phyloP scores from a whole-genome alignment of 2,113 vertebrate genomes.

The Syrrhaptes paradoxus region DNA sequence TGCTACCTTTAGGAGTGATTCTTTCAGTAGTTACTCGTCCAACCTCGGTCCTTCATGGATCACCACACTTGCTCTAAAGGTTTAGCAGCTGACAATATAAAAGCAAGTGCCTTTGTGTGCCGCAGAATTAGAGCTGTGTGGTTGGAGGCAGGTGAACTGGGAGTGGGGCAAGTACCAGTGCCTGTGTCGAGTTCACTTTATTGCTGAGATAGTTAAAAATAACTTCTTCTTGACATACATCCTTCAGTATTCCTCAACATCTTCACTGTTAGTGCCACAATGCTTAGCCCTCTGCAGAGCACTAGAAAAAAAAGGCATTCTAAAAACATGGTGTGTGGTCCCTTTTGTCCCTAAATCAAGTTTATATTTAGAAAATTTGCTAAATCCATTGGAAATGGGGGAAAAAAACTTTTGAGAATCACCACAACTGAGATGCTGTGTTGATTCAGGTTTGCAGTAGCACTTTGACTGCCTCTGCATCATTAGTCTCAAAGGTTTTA shows the following conservation, averaged over 20 bases:
- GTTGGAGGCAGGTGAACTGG: not conserved
- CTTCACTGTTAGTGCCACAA: not conserved
- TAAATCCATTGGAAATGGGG: not conserved
- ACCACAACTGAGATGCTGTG: not conserved
- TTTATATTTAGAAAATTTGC: not conserved
- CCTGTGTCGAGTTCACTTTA: not conserved
- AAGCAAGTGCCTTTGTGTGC: not conserved
- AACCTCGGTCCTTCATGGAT: not conserved
- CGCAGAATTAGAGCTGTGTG: not conserved
- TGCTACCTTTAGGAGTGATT: accelerated
- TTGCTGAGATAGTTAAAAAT: not conserved
- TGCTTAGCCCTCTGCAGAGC: not conserved
- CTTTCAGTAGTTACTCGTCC: not conserved
- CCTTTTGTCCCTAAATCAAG: not conserved
- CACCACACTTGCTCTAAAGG: not conserved
- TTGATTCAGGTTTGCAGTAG: not conserved
- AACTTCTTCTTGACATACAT: not conserved
- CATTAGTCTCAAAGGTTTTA: not conserved
- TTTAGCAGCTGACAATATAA: not conserved
- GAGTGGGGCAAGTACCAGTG: not conserved
- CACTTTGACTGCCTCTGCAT: not conserved
- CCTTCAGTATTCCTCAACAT: not conserved
- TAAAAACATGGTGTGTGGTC: not conserved
- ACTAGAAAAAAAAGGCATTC: not conserved
- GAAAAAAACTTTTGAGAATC: not conserved